Base-by-base conservation (phyloP, 2,888 invertebrate species). In the Eupithecia insigniata region DNA sequence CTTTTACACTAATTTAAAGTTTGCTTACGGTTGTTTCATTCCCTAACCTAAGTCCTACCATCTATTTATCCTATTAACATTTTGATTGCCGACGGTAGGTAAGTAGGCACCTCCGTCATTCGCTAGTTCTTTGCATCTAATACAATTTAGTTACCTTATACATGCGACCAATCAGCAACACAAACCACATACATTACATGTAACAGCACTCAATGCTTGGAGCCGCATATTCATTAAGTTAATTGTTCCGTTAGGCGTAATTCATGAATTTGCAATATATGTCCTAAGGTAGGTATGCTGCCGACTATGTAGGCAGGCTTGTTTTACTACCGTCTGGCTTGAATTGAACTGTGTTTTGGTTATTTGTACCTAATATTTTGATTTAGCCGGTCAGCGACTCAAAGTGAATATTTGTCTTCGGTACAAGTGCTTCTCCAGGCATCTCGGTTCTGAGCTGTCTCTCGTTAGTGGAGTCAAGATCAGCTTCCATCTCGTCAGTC, bases 151-250 rank as follows among this genome's bases (percentile, higher is more conserved):
- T 1, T 60, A 26, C 6, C 12, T 16, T 18, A 34, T 62, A 61
- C 32, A 62, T 32, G 4, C 12, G 61, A 62, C 22, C 16, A 36
- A n/a, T 12, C 64, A 64, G 36, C 14, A 34, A 22, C 36, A 36
- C 22, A 64, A 32, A 34, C 61, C 61, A 55, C 68, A 74, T 64
- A 43, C 4, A 3, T 4, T 43, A 12, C 66, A 64, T 51, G 61
- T 69, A 60, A 69, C 3, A 61, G 32, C 55, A 58, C 62, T 55
- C 64, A 36, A 60, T 70, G 67, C 67, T 71, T 55, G 66, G 70
- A 64, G 64, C 81, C 83, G 83, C 86, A 87, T 89, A 89, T 89
- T 89, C 86, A 89, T 89, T 87, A 89, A 81, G 83, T 81, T 88
- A 89, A 89, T 89, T 88, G 88, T 86, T 80, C 83, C 76, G 82